Evolutionary conservation across 2,888 invertebrate genomes (phyloP).

Genomic region (Epinotia brunnichana): DNA sequence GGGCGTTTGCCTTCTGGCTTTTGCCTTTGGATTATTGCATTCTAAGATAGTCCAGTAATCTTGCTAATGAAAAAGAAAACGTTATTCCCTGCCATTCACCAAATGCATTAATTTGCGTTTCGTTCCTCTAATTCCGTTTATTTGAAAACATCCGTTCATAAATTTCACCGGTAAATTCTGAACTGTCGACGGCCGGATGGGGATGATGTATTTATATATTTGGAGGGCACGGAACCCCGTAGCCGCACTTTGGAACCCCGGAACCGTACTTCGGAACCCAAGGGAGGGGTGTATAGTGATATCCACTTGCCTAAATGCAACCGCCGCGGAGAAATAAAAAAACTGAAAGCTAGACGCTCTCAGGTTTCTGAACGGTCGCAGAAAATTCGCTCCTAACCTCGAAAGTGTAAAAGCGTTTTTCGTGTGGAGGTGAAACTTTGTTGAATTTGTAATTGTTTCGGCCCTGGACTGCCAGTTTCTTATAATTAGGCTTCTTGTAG

Average conservation of each 20-base stretch:
- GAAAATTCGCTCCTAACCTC: slow-evolving; percentile 7
- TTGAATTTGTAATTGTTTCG: slow-evolving; percentile 58
- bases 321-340: slow-evolving; percentile 49
- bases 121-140: slow-evolving; percentile 39
- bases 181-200: slow-evolving; percentile 35
- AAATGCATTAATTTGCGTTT: slow-evolving; percentile 36
- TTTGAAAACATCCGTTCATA: slow-evolving; percentile 42
- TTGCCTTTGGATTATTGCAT: background rate
- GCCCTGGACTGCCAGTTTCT: slow-evolving; percentile 48
- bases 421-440: slow-evolving; percentile 49
- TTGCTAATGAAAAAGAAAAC: slow-evolving; percentile 28
- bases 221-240: slow-evolving; percentile 25
- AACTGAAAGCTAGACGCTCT: slow-evolving; percentile 63
- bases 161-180: slow-evolving; percentile 37
- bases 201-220: slow-evolving; percentile 33
- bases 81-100: slow-evolving; percentile 16
- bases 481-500: slow-evolving; percentile 50
- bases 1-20: background rate
- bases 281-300: slow-evolving; percentile 24
- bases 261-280: slow-evolving; percentile 5
- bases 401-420: background rate
- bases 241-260: slow-evolving; percentile 6
- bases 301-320: slow-evolving; percentile 44
- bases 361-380: slow-evolving; percentile 52
- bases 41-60: slow-evolving; percentile 1